Conservation (phyloP, 1,140 invertebrate genomes). For the Magallana angulata region DNA sequence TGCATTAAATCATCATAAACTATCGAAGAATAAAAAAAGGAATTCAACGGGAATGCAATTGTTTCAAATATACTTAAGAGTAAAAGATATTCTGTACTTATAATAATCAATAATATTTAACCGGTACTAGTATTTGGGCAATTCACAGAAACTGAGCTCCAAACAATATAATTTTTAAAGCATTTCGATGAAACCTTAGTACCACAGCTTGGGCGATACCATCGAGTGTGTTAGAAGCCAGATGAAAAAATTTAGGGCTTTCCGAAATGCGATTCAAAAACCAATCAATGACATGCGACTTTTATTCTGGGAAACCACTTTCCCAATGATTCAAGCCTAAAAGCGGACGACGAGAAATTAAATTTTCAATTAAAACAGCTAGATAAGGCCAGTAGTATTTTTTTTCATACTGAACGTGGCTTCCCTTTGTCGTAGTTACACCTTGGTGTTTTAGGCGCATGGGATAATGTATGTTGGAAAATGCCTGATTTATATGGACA, state of each 20-base stretch:
- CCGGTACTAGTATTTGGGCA: no score
- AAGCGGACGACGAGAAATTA: neutral
- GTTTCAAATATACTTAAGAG: no score
- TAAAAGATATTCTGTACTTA: no score
- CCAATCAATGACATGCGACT: neutral
- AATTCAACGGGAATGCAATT: no score
- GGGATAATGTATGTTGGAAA: neutral
- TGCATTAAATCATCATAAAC: no score
- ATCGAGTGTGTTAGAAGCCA: no score
- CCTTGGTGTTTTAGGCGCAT: neutral
- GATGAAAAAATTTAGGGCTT: neutral
- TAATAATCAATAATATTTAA: no score
- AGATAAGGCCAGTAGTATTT: neutral
- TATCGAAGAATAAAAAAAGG: no score
- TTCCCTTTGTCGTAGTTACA: neutral
- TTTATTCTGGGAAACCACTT: neutral
- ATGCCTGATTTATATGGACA: slow-evolving; percentile 10
- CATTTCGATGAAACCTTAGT: no score
- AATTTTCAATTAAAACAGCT: slow-evolving; percentile 18
- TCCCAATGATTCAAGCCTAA: neutral
- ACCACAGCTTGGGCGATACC: no score
- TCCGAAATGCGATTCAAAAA: neutral
- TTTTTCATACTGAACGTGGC: neutral
- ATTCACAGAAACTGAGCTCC: no score
- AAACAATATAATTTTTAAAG: no score